phyloP scores from a whole-genome alignment of 1,140 invertebrate species.

The Thalassaphorura encarpata region DNA sequence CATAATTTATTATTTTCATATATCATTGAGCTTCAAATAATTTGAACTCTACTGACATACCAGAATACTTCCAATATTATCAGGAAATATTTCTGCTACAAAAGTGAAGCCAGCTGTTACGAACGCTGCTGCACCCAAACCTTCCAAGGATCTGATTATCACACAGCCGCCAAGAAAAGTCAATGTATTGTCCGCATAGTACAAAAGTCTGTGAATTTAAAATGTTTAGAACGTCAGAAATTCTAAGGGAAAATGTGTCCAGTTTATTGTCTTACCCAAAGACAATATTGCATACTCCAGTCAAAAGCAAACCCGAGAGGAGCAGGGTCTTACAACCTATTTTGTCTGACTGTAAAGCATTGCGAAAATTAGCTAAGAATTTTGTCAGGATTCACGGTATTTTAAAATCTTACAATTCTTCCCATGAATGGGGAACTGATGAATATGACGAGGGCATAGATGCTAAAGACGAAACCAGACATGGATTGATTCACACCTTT shows the following conservation, averaged over 20 bases:
- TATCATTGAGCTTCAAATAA: too few relatives aligned
- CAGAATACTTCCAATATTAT: constrained; percentile 60
- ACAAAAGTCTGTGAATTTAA: too few relatives aligned
- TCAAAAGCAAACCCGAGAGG: constrained; percentile 49
- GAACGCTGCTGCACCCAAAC: constrained; percentile 60
- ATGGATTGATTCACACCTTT: constrained; percentile 55
- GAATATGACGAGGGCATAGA: constrained; percentile 59
- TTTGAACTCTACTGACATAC: too few relatives aligned
- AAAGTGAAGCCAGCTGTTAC: constrained; percentile 63
- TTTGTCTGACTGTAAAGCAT: too few relatives aligned
- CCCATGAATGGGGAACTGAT: constrained; percentile 56
- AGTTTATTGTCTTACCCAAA: constrained; percentile 52
- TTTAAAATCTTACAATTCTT: constrained; percentile 56
- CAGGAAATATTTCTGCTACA: constrained; percentile 60
- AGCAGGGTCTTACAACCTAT: too few relatives aligned
- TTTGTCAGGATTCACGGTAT: too few relatives aligned
- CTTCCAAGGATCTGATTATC: constrained; percentile 56
- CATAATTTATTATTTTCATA: too few relatives aligned
- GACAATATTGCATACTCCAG: constrained; percentile 50
- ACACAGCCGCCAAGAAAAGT: too few relatives aligned
- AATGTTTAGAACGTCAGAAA: too few relatives aligned
- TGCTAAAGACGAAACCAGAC: constrained; percentile 60
- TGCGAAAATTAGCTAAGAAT: too few relatives aligned
- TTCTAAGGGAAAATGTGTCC: too few relatives aligned
- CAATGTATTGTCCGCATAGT: too few relatives aligned